Evolutionary conservation across 2,113 vertebrate genomes (phyloP), one percentile per base, ranked within the genome.

Genomic region (Gila orcuttii): DNA sequence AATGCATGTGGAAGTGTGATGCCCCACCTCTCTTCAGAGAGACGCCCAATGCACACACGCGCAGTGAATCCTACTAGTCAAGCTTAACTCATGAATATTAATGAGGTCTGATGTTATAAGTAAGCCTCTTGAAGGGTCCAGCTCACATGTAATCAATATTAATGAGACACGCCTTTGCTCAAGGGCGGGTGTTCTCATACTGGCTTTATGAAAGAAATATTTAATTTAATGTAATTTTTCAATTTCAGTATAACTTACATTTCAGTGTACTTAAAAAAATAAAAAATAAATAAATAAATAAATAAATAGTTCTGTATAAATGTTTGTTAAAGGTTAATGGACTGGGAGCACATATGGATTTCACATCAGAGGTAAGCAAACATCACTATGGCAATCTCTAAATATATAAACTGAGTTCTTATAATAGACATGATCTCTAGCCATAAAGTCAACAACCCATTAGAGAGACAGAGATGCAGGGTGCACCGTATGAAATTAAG

Each of bases 1-100:
- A 93, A 94, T 93, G 90, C 83, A 96, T 93, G 91, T 94, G 92
- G 25, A 88, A 89, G 92, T 85, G 7, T 25, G 12, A 78, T 15
- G 73, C 83, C 71, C 78, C 87, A 36, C 87, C 87, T 88, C n/a
- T 84, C 42, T 31, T 85, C n/a, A 11, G 64, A 31, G 64, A 7
- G 17, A 86, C 64, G 80, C 66, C 62, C 47, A 71, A 57, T 52
- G 25, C 39, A 82, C 25, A 42, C 59, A n/a, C 17, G 15, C 21
- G 60, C n/a, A 25, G 39, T 77, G 15, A 33, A 10, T 77, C 25
- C 45, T 21, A 55, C 6, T 17, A 52, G 42, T 42, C 4, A 2
- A 73, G 39, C 39, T 47, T 13, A 5, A 31, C 76, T 82, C 9
- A 82, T 82, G 31, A 82, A 82, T 82, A 39, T 57, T n/a, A 55